Conservation (phyloP, 2,888 invertebrate genomes). For the Harpalus rubripes region DNA sequence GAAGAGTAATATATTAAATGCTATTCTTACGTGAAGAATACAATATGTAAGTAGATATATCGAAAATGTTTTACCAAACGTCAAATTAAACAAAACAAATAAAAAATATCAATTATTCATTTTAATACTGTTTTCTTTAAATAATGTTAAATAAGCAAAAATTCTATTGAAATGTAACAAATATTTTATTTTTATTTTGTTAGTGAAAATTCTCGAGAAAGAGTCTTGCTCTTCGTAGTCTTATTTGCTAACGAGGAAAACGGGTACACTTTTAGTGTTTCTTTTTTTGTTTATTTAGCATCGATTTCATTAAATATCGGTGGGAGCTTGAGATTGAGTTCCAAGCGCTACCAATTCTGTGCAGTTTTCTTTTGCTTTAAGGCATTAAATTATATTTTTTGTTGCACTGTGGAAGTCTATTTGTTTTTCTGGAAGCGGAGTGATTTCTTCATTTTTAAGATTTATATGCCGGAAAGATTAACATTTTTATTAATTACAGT, state of each 20-base stretch:
- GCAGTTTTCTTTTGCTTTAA: conserved; percentile 4
- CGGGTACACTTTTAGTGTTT: conserved; percentile 5
- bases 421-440: neutral
- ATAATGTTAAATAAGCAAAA: no score
- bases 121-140: no score
- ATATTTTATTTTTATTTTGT: neutral
- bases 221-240: neutral
- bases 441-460: conserved; percentile 21
- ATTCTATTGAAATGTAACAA: neutral
- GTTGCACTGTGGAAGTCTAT: neutral
- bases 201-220: neutral
- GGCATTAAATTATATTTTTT: conserved; percentile 31
- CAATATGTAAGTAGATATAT: no score
- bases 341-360: neutral
- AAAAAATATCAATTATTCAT: no score
- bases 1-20: no score
- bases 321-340: neutral
- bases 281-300: conserved; percentile 18
- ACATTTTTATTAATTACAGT: conserved; percentile 1
- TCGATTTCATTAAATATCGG: conserved; percentile 27
- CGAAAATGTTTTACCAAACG: no score
- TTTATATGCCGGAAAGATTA: neutral
- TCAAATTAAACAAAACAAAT: no score
- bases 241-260: conserved; percentile 28
- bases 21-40: no score